Evolutionary conservation across 1,140 invertebrate species (phyloP).

Genomic region (Tachypleus tridentatus): DNA sequence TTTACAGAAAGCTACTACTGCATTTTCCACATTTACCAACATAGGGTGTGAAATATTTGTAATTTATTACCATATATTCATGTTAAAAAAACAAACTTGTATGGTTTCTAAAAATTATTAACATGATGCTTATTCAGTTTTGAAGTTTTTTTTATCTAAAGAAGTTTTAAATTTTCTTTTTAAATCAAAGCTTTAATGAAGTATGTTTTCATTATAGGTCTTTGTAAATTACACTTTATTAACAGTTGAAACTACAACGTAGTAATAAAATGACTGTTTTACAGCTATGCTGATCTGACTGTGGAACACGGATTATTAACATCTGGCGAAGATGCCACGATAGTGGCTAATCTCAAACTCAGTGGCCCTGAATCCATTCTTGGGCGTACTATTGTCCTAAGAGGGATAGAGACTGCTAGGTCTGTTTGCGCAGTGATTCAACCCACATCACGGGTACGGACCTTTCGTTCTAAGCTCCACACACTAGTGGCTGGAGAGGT

Average conservation of each 20-base stretch:
- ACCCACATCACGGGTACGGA: conserved; percentile 19
- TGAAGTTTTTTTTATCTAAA: neutral
- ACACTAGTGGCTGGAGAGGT: conserved; percentile 17
- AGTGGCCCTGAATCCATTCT: conserved; percentile 19
- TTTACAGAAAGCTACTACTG: too few species aligned
- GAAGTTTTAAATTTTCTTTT: neutral
- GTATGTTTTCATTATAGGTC: neutral
- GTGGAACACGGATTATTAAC: conserved; percentile 17
- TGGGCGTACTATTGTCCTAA: conserved; percentile 22
- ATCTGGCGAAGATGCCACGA: conserved; percentile 20
- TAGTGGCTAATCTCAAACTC: conserved; percentile 17
- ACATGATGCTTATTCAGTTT: neutral
- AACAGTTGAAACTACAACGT: neutral
- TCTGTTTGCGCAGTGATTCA: conserved; percentile 23
- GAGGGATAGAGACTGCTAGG: conserved; percentile 19
- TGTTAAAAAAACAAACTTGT: too few species aligned
- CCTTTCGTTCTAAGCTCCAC: conserved; percentile 16
- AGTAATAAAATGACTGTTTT: conserved; percentile 2
- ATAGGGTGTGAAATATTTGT: too few species aligned
- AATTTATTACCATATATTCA: too few species aligned
- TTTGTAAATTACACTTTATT: neutral
- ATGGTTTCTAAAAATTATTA: too few species aligned
- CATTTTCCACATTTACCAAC: too few species aligned
- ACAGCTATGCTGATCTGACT: conserved; percentile 22
- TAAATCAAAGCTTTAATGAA: neutral